Conservation (phyloP, 2,888 invertebrate species). For the Cataglyphis albicans region DNA sequence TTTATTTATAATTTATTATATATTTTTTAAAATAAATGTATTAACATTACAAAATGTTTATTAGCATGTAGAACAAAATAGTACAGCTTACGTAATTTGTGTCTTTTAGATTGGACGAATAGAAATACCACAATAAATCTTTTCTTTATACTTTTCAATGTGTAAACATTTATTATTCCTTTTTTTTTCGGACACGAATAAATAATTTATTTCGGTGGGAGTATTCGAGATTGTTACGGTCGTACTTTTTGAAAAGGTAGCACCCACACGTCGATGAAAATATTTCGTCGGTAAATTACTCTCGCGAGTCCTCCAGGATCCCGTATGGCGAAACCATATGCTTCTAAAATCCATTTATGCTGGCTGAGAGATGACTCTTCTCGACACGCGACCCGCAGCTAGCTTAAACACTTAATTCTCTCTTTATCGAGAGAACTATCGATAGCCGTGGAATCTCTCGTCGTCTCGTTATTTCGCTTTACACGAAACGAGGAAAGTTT, state of each 20-base stretch:
- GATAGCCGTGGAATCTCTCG: conserved; percentile 62
- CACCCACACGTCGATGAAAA: conserved; percentile 48
- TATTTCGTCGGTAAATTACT: conserved; percentile 50
- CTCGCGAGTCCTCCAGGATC: conserved; percentile 67
- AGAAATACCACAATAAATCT: not conserved
- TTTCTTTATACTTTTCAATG: not conserved
- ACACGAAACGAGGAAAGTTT: not conserved
- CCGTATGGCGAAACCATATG: conserved; percentile 80
- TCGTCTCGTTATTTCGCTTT: not conserved
- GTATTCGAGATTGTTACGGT: conserved; percentile 1
- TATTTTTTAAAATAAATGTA: not conserved
- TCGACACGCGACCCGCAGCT: conserved; percentile 82
- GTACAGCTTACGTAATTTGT: not conserved
- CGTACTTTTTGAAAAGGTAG: not conserved
- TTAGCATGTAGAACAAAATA: not conserved
- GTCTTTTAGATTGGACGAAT: not conserved
- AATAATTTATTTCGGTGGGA: conserved; percentile 12
- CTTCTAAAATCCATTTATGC: conserved; percentile 74
- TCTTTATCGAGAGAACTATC: conserved; percentile 64
- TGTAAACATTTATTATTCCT: not conserved
- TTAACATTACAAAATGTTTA: not conserved
- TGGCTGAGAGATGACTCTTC: conserved; percentile 80
- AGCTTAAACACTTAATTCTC: conserved; percentile 75
- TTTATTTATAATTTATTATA: not conserved
- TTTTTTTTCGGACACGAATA: not conserved